Evolutionary conservation across 2,888 invertebrate genomes (phyloP).

Genomic region (Sycophila texana): DNA sequence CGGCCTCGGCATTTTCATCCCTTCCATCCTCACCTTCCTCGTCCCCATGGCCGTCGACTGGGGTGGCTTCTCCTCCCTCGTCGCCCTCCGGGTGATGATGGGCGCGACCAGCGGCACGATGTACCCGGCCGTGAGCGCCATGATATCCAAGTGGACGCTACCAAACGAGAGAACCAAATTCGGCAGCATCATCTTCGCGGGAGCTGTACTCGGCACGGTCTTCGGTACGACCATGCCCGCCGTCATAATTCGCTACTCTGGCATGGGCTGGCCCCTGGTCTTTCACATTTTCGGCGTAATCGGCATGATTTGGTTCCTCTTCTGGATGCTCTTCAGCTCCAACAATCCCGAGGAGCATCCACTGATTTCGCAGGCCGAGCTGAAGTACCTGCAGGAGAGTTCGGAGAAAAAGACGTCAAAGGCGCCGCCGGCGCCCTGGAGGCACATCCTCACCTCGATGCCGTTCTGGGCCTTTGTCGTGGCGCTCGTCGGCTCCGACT

Average conservation of each 20-base stretch:
- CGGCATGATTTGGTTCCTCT: constrained; percentile 83
- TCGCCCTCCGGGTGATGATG: constrained; percentile 83
- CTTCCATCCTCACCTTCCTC: constrained; percentile 85
- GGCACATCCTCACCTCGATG: constrained; percentile 74
- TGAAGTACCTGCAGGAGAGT: constrained; percentile 61
- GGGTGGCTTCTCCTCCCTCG: constrained; percentile 82
- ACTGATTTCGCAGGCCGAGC: constrained; percentile 65
- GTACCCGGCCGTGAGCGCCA: constrained; percentile 86
- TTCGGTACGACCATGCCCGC: constrained; percentile 81
- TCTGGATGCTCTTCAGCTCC: constrained; percentile 77
- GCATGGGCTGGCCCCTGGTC: constrained; percentile 83
- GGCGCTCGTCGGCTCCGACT: constrained; percentile 71
- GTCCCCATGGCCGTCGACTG: constrained; percentile 83
- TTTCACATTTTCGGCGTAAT: constrained; percentile 87
- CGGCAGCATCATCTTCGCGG: constrained; percentile 42
- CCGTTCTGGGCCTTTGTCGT: constrained; percentile 83
- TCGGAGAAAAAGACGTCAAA: constrained; percentile 59
- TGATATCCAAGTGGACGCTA: constrained; percentile 88
- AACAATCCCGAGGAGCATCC: constrained; percentile 67
- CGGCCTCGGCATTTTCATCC: constrained; percentile 85
- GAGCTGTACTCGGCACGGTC: constrained; percentile 64
- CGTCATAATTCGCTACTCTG: constrained; percentile 79
- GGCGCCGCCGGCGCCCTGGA: constrained; percentile 52
- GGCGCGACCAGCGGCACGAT: constrained; percentile 89
- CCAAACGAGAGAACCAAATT: constrained; percentile 76